Evolutionary conservation across 2,888 invertebrate species (phyloP), one percentile per base, ranked within the genome.

Genomic region (Sisyra terminalis): DNA sequence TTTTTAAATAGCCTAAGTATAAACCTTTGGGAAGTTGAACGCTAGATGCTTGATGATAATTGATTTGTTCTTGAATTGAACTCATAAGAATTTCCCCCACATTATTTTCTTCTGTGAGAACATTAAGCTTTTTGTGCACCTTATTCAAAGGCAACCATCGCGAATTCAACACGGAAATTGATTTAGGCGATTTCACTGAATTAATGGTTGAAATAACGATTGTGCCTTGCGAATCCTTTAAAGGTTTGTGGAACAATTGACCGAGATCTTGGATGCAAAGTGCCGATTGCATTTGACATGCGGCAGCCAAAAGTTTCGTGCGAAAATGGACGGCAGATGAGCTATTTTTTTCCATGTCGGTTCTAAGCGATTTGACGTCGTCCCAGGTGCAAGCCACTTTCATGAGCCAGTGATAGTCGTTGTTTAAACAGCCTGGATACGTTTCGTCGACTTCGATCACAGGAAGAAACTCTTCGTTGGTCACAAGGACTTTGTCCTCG

Each of bases 341-440:
- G 2, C 86, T 76, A 58, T 88, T 86, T 54, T 90, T 87, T 58
- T 93, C 93, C 88, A 96, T 89, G 56, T 94, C 93, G 16, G 84
- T 77, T n/a, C 86, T 74, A 2, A 96, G 66, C 2, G 81, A 75
- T 56, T 92, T 93, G 6, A 92, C 88, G 57, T 96, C 93, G 53
- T 94, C 92, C 97, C 97, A 97, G 0, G 89, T 85, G 59, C 93
- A 90, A 0, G 94, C 86, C 30, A 96, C 82, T 75, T 93, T 94
- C 85, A 97, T 90, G 16, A 97, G 71, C 97, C 97, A 98, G 59
- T 96, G 88, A 62, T 93, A 88, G 64, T 97, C 97, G 46, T 78
- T 79, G 59, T 92, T 82, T 48, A 94, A 78, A 50, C 87, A 85
- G 53, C 84, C 85, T 36, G 92, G 88, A 60, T 89, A 93, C 29